Conservation (phyloP, 2,797 vertebrate genomes). For the Clarias fuscus region DNA sequence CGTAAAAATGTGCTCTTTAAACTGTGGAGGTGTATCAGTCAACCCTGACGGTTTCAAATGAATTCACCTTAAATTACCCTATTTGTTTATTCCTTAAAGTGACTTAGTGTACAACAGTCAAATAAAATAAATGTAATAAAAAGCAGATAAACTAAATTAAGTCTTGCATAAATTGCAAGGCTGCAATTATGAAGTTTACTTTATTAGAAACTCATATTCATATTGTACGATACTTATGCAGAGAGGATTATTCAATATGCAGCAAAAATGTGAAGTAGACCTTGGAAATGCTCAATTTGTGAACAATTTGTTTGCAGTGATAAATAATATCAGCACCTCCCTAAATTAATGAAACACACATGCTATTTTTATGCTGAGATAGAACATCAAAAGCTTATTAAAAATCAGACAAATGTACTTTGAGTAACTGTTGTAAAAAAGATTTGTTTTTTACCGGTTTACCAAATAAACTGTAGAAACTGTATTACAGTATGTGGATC, state of each 20-base stretch:
- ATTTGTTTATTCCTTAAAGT: not conserved
- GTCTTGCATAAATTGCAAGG: not conserved
- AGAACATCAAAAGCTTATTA: not conserved
- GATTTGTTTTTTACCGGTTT: not conserved
- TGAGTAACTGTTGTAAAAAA: not conserved
- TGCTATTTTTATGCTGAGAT: not conserved
- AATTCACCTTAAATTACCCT: conserved; percentile 5
- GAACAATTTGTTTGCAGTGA: not conserved
- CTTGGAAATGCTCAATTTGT: not conserved
- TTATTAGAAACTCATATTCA: not conserved
- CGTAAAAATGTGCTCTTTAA: not conserved
- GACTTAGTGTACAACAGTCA: not conserved
- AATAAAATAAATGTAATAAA: not conserved
- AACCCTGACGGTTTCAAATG: not conserved
- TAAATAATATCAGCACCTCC: not conserved
- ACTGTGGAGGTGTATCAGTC: not conserved
- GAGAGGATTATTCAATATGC: not conserved
- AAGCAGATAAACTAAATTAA: not conserved
- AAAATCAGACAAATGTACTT: conserved; percentile 1
- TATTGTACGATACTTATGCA: not conserved
- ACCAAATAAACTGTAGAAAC: not conserved
- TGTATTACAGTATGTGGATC: conserved; percentile 11
- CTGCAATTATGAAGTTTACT: not conserved
- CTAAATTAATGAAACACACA: not conserved
- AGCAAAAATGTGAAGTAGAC: not conserved